Evolutionary conservation across 2,888 invertebrate genomes (phyloP).

Genomic region (Drosophila lutescens): DNA sequence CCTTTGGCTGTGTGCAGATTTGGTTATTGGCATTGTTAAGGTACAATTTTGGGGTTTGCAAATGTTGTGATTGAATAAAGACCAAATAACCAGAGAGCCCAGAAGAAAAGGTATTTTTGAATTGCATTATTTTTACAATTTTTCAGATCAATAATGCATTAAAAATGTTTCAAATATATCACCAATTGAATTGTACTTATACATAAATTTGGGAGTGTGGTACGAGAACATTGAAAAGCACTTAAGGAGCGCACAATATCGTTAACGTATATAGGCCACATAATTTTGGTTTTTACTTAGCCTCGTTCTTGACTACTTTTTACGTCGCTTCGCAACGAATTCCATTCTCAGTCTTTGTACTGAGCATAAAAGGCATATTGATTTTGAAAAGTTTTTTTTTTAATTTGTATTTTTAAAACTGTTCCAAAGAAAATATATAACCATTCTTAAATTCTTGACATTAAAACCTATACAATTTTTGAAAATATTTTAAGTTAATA

Average conservation of each 20-base stretch:
- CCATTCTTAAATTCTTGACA: too few species aligned
- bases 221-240: conserved; percentile 51
- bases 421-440: too few species aligned
- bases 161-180: background rate
- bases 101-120: background rate
- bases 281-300: conserved; percentile 34
- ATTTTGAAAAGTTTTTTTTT: too few species aligned
- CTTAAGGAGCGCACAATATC: conserved; percentile 31
- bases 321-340: background rate
- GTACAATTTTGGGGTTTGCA: conserved; percentile 10
- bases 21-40: conserved; percentile 21
- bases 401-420: too few species aligned
- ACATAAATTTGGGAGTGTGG: conserved; percentile 3
- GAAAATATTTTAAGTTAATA: background rate
- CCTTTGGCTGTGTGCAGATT: conserved; percentile 8
- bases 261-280: conserved; percentile 23
- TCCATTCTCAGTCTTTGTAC: background rate
- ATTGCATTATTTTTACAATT: background rate
- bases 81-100: background rate
- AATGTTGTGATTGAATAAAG: conserved; percentile 28
- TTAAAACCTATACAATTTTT: too few species aligned
- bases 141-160: conserved; percentile 15
- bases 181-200: conserved; percentile 1
- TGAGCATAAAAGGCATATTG: background rate
- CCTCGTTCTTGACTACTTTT: conserved; percentile 11